phyloP scores from a whole-genome alignment of 2,797 vertebrate species.

The Vipera latastei region DNA sequence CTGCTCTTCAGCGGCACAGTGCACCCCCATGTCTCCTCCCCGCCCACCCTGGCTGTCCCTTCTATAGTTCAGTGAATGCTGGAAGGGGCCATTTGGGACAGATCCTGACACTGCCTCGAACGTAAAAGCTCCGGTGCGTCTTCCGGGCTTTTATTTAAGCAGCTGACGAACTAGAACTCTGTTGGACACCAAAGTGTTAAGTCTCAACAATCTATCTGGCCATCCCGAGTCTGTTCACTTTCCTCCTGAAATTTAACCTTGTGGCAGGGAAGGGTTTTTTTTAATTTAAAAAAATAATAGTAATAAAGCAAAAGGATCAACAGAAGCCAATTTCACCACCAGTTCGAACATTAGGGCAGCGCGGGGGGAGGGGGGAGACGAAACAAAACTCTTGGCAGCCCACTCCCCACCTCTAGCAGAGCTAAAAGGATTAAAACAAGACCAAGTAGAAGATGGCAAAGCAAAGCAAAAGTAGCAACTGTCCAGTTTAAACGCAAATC shows the following conservation, averaged over 20 bases:
- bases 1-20: not conserved
- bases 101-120: not conserved
- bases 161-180: not conserved
- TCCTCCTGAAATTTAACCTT: not conserved
- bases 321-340: not conserved
- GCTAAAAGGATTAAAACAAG: constrained; percentile 24
- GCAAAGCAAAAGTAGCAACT: constrained; percentile 61
- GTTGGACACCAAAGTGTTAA: not conserved
- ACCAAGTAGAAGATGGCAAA: constrained; percentile 23
- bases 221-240: not conserved
- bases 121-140: not conserved
- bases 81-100: not conserved
- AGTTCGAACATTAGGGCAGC: not conserved
- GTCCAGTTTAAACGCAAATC: constrained; percentile 59
- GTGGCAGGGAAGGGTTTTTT: not conserved
- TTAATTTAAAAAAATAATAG: too few relatives aligned
- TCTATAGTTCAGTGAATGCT: not conserved
- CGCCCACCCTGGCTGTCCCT: not conserved
- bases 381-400: not conserved
- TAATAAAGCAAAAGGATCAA: not conserved
- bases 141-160: not conserved
- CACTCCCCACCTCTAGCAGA: constrained; percentile 13
- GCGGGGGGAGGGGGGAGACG: too few relatives aligned
- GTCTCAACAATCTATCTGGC: not conserved
- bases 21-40: not conserved